Evolutionary conservation across 2,797 vertebrate genomes (phyloP).

Genomic region (Tenualosa ilisha): DNA sequence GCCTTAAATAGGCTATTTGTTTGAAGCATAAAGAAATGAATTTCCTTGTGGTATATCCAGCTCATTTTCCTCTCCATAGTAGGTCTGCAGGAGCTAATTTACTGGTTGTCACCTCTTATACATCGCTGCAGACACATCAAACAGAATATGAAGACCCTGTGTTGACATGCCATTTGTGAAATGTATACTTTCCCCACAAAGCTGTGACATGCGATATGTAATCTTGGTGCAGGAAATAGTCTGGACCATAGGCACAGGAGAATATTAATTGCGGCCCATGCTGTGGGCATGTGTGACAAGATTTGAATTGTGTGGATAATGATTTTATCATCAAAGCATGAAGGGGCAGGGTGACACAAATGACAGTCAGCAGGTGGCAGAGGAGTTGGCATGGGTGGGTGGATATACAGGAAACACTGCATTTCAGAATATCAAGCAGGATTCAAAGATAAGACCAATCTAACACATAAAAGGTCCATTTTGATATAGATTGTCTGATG

Average conservation of each 20-base stretch:
- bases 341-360: slow-evolving; percentile 56
- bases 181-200: slow-evolving; percentile 63
- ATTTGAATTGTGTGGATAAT: slow-evolving; percentile 68
- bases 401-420: slow-evolving; percentile 16
- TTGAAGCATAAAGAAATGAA: neutral
- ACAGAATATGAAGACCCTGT: slow-evolving; percentile 54
- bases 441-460: neutral
- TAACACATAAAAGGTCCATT: slow-evolving; percentile 16
- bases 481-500: neutral
- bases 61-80: neutral
- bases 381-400: slow-evolving; percentile 33
- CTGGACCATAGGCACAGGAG: slow-evolving; percentile 54
- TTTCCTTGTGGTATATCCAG: neutral
- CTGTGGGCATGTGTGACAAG: slow-evolving; percentile 58
- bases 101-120: slow-evolving; percentile 55
- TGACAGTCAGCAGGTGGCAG: slow-evolving; percentile 54
- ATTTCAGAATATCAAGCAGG: slow-evolving; percentile 25
- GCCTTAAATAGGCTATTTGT: neutral
- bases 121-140: slow-evolving; percentile 58
- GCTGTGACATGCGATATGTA: slow-evolving; percentile 64
- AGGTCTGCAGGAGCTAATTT: slow-evolving; percentile 32
- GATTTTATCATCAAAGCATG: slow-evolving; percentile 64
- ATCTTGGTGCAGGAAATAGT: slow-evolving; percentile 54
- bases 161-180: slow-evolving; percentile 54
- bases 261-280: slow-evolving; percentile 65